These are phyloP conservation scores for Minunthozetes semirufus DNA, from an alignment of 2,888 invertebrate genomes.

Conservation along the genomic window DNA sequence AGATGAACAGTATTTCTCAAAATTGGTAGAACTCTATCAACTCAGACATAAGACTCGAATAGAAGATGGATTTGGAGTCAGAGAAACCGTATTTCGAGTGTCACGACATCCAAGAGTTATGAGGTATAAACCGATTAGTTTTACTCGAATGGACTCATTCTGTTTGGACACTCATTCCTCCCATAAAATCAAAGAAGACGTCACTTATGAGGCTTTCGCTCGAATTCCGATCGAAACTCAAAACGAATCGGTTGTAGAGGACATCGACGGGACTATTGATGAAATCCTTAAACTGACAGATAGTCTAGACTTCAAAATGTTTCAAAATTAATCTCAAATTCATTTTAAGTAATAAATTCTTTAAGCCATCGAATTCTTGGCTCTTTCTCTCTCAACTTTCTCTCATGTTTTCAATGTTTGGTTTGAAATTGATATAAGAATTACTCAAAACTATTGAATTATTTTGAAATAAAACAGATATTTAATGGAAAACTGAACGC, in stretches of 20 bases:
- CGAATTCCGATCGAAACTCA: background rate
- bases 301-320: background rate
- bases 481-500: background rate
- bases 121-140: background rate
- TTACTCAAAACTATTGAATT: background rate
- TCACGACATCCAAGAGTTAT: constrained; percentile 24
- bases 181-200: background rate
- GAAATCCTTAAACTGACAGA: background rate
- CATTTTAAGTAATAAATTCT: too few species aligned
- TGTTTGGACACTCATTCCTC: background rate
- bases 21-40: constrained; percentile 47
- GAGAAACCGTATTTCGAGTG: background rate
- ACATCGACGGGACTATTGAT: background rate
- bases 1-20: constrained; percentile 80
- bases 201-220: constrained; percentile 13
- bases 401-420: background rate
- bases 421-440: background rate
- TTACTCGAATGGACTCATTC: background rate
- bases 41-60: constrained; percentile 10
- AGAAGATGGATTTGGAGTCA: constrained; percentile 1
- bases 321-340: background rate
- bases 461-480: background rate
- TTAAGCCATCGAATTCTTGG: too few species aligned
- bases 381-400: too few species aligned
- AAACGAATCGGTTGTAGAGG: background rate